Evolutionary conservation across 1,140 invertebrate genomes (phyloP).

Genomic region (Stegodyphus dumicola): DNA sequence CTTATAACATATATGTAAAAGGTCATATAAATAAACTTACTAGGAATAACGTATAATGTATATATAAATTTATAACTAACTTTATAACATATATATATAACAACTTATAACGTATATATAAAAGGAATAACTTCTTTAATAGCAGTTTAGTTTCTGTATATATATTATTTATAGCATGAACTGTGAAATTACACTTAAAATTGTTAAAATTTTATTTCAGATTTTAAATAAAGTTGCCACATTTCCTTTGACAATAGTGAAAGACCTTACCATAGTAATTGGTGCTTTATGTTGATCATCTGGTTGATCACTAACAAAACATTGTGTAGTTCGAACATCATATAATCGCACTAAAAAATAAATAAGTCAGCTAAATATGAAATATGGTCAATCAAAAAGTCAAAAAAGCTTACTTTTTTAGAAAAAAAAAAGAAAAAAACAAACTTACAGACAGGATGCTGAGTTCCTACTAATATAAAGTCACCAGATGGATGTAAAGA

Average conservation of each 20-base stretch:
- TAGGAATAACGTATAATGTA: no score
- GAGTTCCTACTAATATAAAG: slow-evolving; percentile 91
- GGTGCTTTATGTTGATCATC: slow-evolving; percentile 90
- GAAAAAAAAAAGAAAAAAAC: slow-evolving; percentile 3
- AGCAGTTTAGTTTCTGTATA: no score
- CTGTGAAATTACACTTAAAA: no score
- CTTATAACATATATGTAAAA: no score
- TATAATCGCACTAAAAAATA: slow-evolving; percentile 83
- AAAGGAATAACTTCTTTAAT: no score
- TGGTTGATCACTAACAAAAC: slow-evolving; percentile 91
- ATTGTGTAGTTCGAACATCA: slow-evolving; percentile 94
- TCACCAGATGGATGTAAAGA: slow-evolving; percentile 96
- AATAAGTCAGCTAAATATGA: slow-evolving; percentile 12
- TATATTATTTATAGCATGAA: no score
- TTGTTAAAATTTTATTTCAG: no score
- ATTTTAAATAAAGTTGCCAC: no score
- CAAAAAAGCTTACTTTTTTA: background rate
- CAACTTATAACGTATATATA: no score
- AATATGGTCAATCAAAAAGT: background rate
- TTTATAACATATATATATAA: no score
- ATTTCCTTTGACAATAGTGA: background rate
- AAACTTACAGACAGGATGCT: slow-evolving; percentile 79
- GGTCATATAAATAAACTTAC: no score
- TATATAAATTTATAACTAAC: no score
- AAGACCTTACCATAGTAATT: slow-evolving; percentile 79